Base-by-base conservation (phyloP, 2,888 invertebrate species). In the Cylloceria caligata region DNA sequence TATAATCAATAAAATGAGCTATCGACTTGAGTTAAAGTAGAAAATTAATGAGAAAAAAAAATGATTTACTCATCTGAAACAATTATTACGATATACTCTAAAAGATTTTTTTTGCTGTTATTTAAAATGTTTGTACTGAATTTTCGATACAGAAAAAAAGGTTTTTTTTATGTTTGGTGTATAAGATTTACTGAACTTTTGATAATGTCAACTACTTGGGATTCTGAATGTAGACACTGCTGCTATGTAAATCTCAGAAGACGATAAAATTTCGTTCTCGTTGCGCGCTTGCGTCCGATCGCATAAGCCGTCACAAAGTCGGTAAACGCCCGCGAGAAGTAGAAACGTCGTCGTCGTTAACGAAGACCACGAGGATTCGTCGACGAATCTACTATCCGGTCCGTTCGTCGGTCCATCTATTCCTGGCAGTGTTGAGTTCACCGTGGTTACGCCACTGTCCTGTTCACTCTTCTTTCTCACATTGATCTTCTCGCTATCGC, bases 401-500 rank as follows among this genome's bases (percentile, higher is more conserved):
- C 45, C 52, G 71, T 72, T 80, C 62, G 84, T 87, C 85, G 85
- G 86, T 86, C 88, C 86, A 86, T 90, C 90, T 92, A 92, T 92
- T 92, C 91, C 91, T 90, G 91, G 92, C 91, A 91, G 92, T 92
- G 84, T 86, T 83, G 86, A 87, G 85, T 88, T 87, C 83, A 90
- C 87, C 88, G 86, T 83, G 88, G 91, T 88, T 88, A 89, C 88
- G 89, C 83, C 83, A 83, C 80, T 76, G 76, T 72, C 79, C 73
- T 79, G 30, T 68, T 76, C 76, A 69, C 62, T 68, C 68, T 52
- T 83, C 72, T 79, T 73, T 76, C 80, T 55, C 80, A 36, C 72
- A 68, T 68, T 80, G 60, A 76, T 82, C 79, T 71, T 60, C 34
- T 36, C 64, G 57, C 68, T 81, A 69, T 75, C 82, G 74, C 60